Evolutionary conservation across 2,888 invertebrate genomes (phyloP).

Genomic region (Lasioglossum zephyrum): DNA sequence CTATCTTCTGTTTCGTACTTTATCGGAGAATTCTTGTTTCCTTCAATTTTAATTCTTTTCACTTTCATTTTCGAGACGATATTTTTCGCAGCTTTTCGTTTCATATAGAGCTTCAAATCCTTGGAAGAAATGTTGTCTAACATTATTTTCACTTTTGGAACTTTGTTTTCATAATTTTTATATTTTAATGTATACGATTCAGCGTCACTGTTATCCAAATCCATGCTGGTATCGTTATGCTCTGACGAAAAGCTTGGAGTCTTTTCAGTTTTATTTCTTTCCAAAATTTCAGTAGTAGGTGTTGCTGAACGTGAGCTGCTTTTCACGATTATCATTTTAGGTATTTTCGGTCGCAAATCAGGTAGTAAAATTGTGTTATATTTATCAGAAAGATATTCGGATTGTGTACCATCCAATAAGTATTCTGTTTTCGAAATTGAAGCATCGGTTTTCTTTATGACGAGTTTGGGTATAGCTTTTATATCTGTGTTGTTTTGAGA

Average conservation of each 20-base stretch:
- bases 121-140: slow-evolving; percentile 65
- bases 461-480: slow-evolving; percentile 75
- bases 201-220: slow-evolving; percentile 52
- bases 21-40: background rate
- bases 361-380: slow-evolving; percentile 40
- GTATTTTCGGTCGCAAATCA: slow-evolving; percentile 78
- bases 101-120: slow-evolving; percentile 48
- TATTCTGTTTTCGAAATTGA: slow-evolving; percentile 57
- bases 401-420: background rate
- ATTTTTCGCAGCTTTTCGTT: slow-evolving; percentile 63
- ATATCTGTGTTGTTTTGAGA: slow-evolving; percentile 44
- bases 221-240: slow-evolving; percentile 35
- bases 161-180: slow-evolving; percentile 36
- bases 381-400: slow-evolving; percentile 2
- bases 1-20: slow-evolving; percentile 18
- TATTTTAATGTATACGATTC: slow-evolving; percentile 46
- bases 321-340: slow-evolving; percentile 83
- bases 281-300: slow-evolving; percentile 76
- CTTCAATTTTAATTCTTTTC: slow-evolving; percentile 69
- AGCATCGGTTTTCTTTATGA: slow-evolving; percentile 77
- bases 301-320: slow-evolving; percentile 79
- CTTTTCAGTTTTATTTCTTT: slow-evolving; percentile 35
- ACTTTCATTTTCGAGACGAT: slow-evolving; percentile 78
- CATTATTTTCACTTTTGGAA: slow-evolving; percentile 76
- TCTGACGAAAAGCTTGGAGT: background rate